phyloP scores from a whole-genome alignment of 2,888 invertebrate genomes.

The Thyatira batis region DNA sequence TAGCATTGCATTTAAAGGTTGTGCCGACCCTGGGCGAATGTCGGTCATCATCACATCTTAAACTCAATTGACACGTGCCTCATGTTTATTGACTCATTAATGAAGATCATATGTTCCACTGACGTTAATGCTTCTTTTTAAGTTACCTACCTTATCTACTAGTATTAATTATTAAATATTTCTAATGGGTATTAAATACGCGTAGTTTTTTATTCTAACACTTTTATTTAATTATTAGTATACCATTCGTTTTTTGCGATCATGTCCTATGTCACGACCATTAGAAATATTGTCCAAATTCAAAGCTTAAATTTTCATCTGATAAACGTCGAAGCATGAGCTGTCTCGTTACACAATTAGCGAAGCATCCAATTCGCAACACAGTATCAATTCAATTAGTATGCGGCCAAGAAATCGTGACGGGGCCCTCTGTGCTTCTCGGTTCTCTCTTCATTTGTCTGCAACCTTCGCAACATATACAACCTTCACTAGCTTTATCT shows the following conservation, averaged over 20 bases:
- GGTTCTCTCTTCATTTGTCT: slow-evolving; percentile 33
- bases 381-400: slow-evolving; percentile 64
- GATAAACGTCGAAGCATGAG: slow-evolving; percentile 23
- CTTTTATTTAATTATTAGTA: too few species aligned
- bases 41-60: slow-evolving; percentile 31
- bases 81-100: slow-evolving; percentile 55
- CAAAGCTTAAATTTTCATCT: background rate
- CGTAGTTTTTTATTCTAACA: too few species aligned
- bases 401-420: slow-evolving; percentile 60
- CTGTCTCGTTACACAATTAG: slow-evolving; percentile 44
- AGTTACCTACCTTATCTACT: too few species aligned
- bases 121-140: slow-evolving; percentile 15
- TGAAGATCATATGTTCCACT: slow-evolving; percentile 54
- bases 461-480: slow-evolving; percentile 24
- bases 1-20: background rate
- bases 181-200: too few species aligned
- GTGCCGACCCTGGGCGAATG: slow-evolving; percentile 30
- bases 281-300: too few species aligned
- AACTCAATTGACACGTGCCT: slow-evolving; percentile 66
- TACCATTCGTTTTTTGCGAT: too few species aligned
- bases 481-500: slow-evolving; percentile 1
- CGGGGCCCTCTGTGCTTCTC: slow-evolving; percentile 31
- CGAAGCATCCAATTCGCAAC: slow-evolving; percentile 52
- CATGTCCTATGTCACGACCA: too few species aligned
- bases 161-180: too few species aligned